Percentiles rank a stretch among this genome's conserved stretches.
These are phyloP conservation scores for Sorex maritimensis DNA, from an alignment of 2,797 vertebrate genomes.

Conservation along the genomic window DNA sequence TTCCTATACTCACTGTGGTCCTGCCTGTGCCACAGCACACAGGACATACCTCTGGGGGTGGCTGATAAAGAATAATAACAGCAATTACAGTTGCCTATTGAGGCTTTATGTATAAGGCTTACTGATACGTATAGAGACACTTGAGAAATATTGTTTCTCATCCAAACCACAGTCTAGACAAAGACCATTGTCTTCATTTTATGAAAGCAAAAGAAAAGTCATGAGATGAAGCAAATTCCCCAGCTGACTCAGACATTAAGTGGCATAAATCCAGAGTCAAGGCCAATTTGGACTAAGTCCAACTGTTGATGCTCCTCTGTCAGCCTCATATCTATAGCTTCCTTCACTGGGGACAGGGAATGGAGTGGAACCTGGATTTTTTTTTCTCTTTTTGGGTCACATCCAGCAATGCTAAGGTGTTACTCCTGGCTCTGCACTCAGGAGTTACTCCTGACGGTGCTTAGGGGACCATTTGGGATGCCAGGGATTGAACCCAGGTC, in stretches of 20 bases:
- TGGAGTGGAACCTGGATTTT: neutral
- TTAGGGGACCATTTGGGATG: too few relatives aligned
- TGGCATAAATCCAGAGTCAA: conserved; percentile 17
- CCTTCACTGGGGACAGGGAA: neutral
- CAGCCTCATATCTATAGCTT: neutral
- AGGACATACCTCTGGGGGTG: neutral
- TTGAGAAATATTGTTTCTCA: conserved; percentile 19
- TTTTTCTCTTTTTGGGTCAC: too few relatives aligned
- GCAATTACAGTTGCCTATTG: neutral
- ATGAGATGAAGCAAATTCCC: conserved; percentile 11
- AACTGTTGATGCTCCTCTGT: neutral
- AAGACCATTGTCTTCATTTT: neutral
- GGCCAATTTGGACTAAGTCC: neutral
- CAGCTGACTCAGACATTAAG: neutral
- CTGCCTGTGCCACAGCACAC: neutral
- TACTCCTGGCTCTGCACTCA: too few relatives aligned
- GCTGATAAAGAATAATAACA: neutral
- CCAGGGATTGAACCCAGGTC: too few relatives aligned
- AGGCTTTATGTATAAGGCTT: neutral
- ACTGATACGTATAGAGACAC: neutral
- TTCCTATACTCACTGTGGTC: neutral
- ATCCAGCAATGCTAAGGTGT: too few relatives aligned
- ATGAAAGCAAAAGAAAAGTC: neutral
- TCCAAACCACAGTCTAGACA: neutral
- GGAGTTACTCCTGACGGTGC: too few relatives aligned